Evolutionary conservation across 2,113 vertebrate species (phyloP), one percentile per base, ranked within the genome.

Genomic region (Daphoenositta chrysoptera): DNA sequence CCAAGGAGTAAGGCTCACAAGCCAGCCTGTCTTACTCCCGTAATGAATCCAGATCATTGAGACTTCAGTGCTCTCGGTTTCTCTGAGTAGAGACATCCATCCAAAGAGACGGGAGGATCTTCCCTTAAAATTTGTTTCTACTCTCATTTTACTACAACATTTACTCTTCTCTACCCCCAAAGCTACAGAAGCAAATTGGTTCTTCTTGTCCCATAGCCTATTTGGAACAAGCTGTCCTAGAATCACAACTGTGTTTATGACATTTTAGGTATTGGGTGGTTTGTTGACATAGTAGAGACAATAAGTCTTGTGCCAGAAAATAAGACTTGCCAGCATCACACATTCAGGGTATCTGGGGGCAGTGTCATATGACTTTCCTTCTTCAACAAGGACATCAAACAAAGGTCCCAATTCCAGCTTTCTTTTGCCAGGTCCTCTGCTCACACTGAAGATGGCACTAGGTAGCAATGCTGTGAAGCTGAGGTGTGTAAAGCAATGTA

Each of bases 81-180:
- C 26, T 69, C 50, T 61, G 42, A 27, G 9, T 58, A 37, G 33
- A 53, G 23, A 35, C 0, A 3, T n/a, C 13, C 15, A 50, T 33
- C 22, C n/a, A 53, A 90, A 83, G 21, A 30, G 12, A 33, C 10
- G 1, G 3, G 3, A 2, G 10, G 2, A 22, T n/a, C 6, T n/a
- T 70, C 13, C 6, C 37, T 65, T 45, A 56, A 42, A 37, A 0
- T 8, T 1, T 23, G 54, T 35, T 40, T 58, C 63, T 26, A n/a
- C 45, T 57, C 8, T 31, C 2, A 16, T 76, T 88, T 83, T 89
- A 44, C 28, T 56, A 40, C 10, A 54, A n/a, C 7, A 10, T 31
- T 90, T 83, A 37, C 7, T 66, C 7, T 83, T 73, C 11, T 89
- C 27, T 24, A 26, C 3, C 14, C 2, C 1, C 4, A 70, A 53